Evolutionary conservation across 1,140 invertebrate species (phyloP), one percentile per base, ranked within the genome.

Genomic region (Pogonomyrmex barbatus): DNA sequence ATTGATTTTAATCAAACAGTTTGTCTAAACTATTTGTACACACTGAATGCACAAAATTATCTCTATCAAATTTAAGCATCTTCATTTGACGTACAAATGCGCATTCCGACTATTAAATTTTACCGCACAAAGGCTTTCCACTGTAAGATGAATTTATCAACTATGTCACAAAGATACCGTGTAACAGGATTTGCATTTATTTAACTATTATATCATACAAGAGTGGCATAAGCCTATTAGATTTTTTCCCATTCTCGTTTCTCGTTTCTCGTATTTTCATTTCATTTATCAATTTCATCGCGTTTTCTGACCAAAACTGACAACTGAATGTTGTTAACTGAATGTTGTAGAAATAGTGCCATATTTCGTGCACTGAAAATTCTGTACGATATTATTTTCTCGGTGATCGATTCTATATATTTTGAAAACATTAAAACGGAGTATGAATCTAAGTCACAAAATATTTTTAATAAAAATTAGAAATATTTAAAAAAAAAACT

Each of bases 91-190:
- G 8, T 33, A 4, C 9, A 8, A 71, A 14, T 24, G 24, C 24
- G 14, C 8, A 62, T 62, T 77, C n/a, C 39, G 36, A 54, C 6
- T 60, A 47, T 45, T 45, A 62, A 77, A 62, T 77, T 62, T 77
- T 77, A 24, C 36, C 50, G 50, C 30, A 1, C 75, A 77, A 12
- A 77, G 5, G 30, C 9, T 42, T 58, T 58, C 6, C 12, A 42
- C 9, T n/a, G 24, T 76, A 76, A 62, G 30, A 47, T 30, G 14
- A 62, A 33, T 77, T 62, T 47, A n/a, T 9, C 8, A 45, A 45
- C 24, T 33, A 4, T n/a, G 30, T 47, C 14, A 47, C 56, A 77
- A 77, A 77, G 39, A 1, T 60, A 62, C 8, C 54, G n/a, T 56
- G 8, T 10, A n/a, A 58, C 14, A 30, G 24, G 39, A 76, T 76